phyloP scores from a whole-genome alignment of 2,797 vertebrate genomes.

The Schizopygopsis malacanthus region DNA sequence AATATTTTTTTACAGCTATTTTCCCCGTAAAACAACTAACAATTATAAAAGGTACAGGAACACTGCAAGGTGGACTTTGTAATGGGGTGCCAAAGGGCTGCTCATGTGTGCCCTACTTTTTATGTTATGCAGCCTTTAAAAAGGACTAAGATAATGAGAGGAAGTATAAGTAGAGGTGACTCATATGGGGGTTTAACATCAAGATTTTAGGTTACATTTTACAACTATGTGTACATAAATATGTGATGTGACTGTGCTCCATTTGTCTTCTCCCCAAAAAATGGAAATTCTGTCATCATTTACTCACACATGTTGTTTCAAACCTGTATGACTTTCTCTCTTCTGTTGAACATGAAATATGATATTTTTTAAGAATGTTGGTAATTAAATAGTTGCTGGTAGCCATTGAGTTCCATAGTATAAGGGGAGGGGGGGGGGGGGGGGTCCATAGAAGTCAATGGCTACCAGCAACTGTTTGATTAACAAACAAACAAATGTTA shows the following conservation, averaged over 20 bases:
- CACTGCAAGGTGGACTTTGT: slow-evolving; percentile 46
- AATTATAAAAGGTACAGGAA: slow-evolving; percentile 33
- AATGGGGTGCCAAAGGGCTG: slow-evolving; percentile 18
- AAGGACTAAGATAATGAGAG: slow-evolving; percentile 19
- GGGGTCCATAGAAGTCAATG: no score
- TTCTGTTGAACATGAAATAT: background rate
- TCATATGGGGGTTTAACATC: background rate
- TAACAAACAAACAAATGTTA: no score
- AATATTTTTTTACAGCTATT: slow-evolving; percentile 47
- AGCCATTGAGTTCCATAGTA: background rate
- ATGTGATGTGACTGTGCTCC: background rate
- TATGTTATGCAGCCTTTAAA: slow-evolving; percentile 21
- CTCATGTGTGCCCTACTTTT: slow-evolving; percentile 36
- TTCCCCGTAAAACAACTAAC: slow-evolving; percentile 42
- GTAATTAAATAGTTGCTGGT: background rate
- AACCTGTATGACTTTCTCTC: background rate
- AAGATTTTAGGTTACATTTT: background rate
- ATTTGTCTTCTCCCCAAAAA: background rate
- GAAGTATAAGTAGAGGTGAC: background rate
- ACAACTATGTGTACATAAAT: background rate
- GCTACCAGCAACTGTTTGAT: no score
- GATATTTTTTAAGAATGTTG: background rate
- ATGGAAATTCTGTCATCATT: background rate
- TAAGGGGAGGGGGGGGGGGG: background rate
- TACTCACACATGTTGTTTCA: background rate